phyloP scores from a whole-genome alignment of 1,140 invertebrate genomes.

The Drosophila subobscura region DNA sequence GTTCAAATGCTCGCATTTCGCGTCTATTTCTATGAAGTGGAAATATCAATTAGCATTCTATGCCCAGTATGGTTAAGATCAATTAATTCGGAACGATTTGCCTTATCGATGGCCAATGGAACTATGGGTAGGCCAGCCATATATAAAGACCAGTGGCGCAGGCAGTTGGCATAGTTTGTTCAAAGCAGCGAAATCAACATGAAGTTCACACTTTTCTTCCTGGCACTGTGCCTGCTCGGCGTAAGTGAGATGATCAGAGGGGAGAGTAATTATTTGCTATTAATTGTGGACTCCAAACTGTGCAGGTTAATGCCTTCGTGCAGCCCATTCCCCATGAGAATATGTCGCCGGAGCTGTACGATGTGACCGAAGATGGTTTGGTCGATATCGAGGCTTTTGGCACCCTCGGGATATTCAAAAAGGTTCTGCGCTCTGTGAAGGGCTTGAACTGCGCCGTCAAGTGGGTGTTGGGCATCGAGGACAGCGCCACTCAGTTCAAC shows the following conservation, averaged over 20 bases:
- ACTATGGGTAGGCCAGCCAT: neutral
- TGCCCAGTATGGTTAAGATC: no score
- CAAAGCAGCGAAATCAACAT: slow-evolving; percentile 26
- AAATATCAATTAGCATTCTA: no score
- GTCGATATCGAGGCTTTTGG: slow-evolving; percentile 12
- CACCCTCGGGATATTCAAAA: slow-evolving; percentile 21
- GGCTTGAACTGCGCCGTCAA: slow-evolving; percentile 65
- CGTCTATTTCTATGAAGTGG: no score
- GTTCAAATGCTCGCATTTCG: no score
- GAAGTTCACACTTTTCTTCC: slow-evolving; percentile 58
- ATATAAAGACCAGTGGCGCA: slow-evolving; percentile 16
- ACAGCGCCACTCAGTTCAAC: slow-evolving; percentile 50
- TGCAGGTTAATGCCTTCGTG: slow-evolving; percentile 49
- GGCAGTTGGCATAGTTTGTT: slow-evolving; percentile 11
- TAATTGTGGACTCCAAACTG: neutral
- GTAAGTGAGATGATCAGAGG: slow-evolving; percentile 29
- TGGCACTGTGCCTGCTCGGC: slow-evolving; percentile 50
- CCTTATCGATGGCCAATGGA: no score
- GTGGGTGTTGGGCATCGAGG: slow-evolving; percentile 58
- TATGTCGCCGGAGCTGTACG: slow-evolving; percentile 12
- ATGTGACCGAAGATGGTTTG: slow-evolving; percentile 13
- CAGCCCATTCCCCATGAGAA: slow-evolving; percentile 6
- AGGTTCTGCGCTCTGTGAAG: slow-evolving; percentile 45
- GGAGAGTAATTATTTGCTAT: neutral
- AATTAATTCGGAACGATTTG: no score